Percentiles rank a stretch among this genome's conserved stretches.
These are phyloP conservation scores for Molanna angustata DNA, from an alignment of 2,888 invertebrate genomes.

Conservation along the genomic window DNA sequence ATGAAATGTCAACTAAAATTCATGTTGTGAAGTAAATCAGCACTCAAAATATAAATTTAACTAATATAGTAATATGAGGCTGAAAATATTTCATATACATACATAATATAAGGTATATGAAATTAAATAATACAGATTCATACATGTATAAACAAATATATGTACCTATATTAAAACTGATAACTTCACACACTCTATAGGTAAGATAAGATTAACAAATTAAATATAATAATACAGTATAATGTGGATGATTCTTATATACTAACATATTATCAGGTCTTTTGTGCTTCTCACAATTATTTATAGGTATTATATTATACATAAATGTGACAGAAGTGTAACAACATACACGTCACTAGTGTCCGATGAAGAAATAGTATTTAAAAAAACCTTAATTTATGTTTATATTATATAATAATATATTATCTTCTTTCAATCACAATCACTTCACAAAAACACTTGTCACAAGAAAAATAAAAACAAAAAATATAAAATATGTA, in stretches of 20 bases:
- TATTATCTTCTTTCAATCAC: conserved; percentile 30
- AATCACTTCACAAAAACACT: conserved; percentile 33
- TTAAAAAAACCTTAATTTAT: conserved; percentile 25
- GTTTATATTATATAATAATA: too few relatives aligned
- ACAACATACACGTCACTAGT: conserved; percentile 13
- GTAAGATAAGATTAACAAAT: conserved; percentile 25
- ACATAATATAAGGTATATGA: conserved; percentile 9
- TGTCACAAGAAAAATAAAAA: conserved; percentile 28
- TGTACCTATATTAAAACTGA: conserved; percentile 17
- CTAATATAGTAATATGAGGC: conserved; percentile 5
- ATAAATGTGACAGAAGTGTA: background rate
- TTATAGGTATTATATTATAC: background rate
- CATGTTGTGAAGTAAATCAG: conserved; percentile 16
- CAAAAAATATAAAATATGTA: conserved; percentile 27
- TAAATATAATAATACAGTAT: conserved; percentile 29
- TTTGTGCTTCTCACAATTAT: conserved; percentile 26
- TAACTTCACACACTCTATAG: conserved; percentile 26
- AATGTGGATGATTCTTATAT: conserved; percentile 28
- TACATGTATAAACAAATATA: conserved; percentile 23
- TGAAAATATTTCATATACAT: conserved; percentile 11
- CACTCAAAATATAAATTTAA: conserved; percentile 22
- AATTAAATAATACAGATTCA: conserved; percentile 17
- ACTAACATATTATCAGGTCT: conserved; percentile 25
- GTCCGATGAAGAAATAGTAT: conserved; percentile 25
- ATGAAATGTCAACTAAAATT: conserved; percentile 19